phyloP scores from a whole-genome alignment of 2,797 vertebrate genomes.

The Sphenopsis melanotis region DNA sequence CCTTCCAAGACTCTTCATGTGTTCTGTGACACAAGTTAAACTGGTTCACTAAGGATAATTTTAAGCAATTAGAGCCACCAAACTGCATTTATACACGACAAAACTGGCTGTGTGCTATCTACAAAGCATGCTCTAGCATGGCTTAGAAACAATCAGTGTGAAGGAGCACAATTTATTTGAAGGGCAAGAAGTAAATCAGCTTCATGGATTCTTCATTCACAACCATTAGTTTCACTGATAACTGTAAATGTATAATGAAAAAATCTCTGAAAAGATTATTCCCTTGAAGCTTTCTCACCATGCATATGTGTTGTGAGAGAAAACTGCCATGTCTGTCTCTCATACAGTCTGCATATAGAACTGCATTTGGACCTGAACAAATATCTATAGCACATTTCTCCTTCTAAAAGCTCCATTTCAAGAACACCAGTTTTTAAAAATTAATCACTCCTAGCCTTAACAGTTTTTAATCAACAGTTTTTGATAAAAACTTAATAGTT shows the following conservation, averaged over 20 bases:
- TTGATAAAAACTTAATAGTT: no score
- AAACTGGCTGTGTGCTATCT: neutral
- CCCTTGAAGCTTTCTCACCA: neutral
- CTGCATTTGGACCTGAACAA: neutral
- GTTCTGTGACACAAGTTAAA: neutral
- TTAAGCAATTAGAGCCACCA: neutral
- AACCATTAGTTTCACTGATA: neutral
- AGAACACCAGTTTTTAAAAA: neutral
- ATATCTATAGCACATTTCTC: neutral
- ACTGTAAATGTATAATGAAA: neutral
- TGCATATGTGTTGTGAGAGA: neutral
- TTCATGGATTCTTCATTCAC: neutral
- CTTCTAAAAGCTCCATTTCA: neutral
- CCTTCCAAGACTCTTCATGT: neutral
- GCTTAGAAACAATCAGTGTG: neutral
- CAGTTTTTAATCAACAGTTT: neutral
- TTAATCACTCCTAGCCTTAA: neutral
- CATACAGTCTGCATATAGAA: neutral
- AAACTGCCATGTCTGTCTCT: neutral
- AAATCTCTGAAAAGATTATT: neutral
- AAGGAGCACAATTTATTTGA: neutral
- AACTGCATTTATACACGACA: neutral
- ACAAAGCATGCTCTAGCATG: neutral
- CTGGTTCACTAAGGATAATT: neutral
- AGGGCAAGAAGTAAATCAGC: neutral